Conservation (phyloP, 2,113 vertebrate genomes). For the Vidua chalybeata region DNA sequence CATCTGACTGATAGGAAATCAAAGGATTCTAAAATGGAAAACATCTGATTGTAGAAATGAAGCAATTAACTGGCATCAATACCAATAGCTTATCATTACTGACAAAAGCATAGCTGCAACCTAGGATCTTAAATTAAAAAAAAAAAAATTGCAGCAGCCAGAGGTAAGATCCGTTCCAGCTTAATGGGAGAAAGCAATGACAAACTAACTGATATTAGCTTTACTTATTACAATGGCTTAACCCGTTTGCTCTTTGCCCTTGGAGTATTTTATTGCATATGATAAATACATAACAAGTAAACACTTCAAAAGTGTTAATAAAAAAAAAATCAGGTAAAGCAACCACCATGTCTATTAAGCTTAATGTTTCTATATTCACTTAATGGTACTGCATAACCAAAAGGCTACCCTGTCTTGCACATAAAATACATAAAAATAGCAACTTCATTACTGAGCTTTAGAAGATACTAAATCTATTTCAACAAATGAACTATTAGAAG, state of each 20-base stretch:
- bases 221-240: not conserved
- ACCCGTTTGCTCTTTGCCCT: not conserved
- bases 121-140: not conserved
- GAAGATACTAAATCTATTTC: not conserved
- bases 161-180: not conserved
- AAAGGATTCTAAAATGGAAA: slow-evolving; percentile 25
- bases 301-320: not conserved
- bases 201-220: not conserved
- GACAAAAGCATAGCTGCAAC: not conserved
- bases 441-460: not conserved
- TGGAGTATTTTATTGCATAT: not conserved
- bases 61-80: not conserved
- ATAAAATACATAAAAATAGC: not conserved
- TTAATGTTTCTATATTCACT: not conserved
- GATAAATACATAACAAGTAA: not conserved
- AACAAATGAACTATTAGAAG: not conserved
- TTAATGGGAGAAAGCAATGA: not conserved
- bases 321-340: not conserved
- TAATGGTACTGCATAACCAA: not conserved
- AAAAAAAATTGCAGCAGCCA: not conserved
- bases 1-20: not conserved
- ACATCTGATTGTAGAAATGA: not conserved
- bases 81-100: not conserved
- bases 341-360: not conserved
- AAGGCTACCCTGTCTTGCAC: not conserved